A percentile compares a stretch with the other conserved stretches of the same genome.
These are phyloP conservation scores for Odontomyia ornata DNA, from an alignment of 2,888 invertebrate species.

Conservation along the genomic window DNA sequence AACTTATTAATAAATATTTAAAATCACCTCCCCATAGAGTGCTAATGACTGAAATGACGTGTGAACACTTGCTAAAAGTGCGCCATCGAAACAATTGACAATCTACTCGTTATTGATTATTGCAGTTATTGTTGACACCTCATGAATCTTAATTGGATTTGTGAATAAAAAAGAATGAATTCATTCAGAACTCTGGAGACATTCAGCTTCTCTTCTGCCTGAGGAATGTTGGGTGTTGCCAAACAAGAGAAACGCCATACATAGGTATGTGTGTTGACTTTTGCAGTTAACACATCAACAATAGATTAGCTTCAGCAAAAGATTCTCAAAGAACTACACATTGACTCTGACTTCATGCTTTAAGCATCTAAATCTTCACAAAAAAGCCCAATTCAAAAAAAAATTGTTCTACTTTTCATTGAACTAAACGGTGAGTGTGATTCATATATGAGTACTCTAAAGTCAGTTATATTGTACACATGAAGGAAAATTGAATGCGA, in stretches of 20 bases:
- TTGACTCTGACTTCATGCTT: too few relatives aligned
- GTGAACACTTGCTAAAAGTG: too few relatives aligned
- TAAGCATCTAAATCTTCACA: too few relatives aligned
- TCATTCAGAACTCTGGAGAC: background rate
- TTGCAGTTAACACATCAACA: too few relatives aligned
- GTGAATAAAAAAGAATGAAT: background rate
- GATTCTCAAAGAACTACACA: background rate
- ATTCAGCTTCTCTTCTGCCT: background rate
- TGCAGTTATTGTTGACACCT: background rate
- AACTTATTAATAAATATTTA: too few relatives aligned
- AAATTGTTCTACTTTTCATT: background rate
- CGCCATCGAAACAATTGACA: background rate
- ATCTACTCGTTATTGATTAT: background rate
- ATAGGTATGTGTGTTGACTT: background rate
- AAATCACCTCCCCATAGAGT: too few relatives aligned
- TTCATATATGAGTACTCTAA: background rate
- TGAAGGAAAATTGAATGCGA: background rate
- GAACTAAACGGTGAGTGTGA: background rate
- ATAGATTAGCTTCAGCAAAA: background rate
- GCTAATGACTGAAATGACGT: too few relatives aligned
- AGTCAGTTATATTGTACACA: background rate
- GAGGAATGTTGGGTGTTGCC: background rate
- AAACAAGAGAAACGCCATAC: background rate
- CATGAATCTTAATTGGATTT: background rate
- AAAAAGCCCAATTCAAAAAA: background rate